Evolutionary conservation across 1,140 invertebrate genomes (phyloP).

Genomic region (Drosophila insularis): DNA sequence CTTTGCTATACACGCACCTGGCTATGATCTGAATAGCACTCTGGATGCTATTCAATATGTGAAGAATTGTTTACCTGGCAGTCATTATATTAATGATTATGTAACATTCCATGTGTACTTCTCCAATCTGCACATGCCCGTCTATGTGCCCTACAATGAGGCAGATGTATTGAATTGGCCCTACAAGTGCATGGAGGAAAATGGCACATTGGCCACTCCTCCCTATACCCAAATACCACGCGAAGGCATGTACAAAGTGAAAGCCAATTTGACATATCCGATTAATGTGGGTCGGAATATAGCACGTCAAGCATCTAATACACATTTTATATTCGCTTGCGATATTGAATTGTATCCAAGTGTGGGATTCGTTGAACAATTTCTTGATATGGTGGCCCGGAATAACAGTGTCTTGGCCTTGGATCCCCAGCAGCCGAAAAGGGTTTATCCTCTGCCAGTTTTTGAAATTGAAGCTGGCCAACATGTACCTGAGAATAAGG

Average conservation of each 20-base stretch:
- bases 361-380: conserved; percentile 87
- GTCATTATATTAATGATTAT: conserved; percentile 87
- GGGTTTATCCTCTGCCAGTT: conserved; percentile 69
- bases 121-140: conserved; percentile 90
- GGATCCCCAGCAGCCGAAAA: conserved; percentile 12
- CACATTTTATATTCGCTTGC: conserved; percentile 92
- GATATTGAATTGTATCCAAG: conserved; percentile 95
- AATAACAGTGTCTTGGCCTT: conserved; percentile 84
- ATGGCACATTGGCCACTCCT: conserved; percentile 74
- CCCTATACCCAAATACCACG: conserved; percentile 86
- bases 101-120: conserved; percentile 95
- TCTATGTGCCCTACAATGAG: conserved; percentile 86
- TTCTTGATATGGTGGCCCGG: conserved; percentile 90
- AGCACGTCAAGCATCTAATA: conserved; percentile 89
- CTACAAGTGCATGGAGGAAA: conserved; percentile 85
- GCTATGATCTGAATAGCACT: conserved; percentile 86
- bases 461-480: conserved; percentile 60
- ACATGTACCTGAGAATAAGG: conserved; percentile 87
- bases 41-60: conserved; percentile 87
- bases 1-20: conserved; percentile 89
- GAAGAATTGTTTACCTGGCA: conserved; percentile 86
- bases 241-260: conserved; percentile 87
- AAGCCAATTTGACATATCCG: conserved; percentile 91
- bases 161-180: conserved; percentile 84
- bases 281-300: conserved; percentile 94